Percentiles rank a stretch among this genome's conserved stretches.
Evolutionary conservation across 2,113 vertebrate genomes (phyloP).

Genomic region (Pimephales promelas): DNA sequence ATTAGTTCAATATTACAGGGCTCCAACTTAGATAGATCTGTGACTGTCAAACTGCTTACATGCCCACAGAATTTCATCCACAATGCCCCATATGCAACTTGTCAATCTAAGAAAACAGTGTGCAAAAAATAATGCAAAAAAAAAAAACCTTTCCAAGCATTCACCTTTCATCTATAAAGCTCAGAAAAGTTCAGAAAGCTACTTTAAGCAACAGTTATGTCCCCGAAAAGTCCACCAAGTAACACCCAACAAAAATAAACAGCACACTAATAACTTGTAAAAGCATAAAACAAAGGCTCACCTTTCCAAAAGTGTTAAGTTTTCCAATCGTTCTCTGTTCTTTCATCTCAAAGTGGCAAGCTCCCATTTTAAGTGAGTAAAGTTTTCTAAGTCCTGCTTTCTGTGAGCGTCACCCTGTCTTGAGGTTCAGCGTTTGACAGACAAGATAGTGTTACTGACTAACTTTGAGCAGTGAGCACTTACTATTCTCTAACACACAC

Average conservation of each 20-base stretch:
- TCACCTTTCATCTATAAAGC: background rate
- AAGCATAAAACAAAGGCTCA: slow-evolving; percentile 54
- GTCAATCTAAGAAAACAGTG: background rate
- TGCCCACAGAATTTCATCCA: background rate
- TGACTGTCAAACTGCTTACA: background rate
- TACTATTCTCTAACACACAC: slow-evolving; percentile 56
- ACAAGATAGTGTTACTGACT: slow-evolving; percentile 67
- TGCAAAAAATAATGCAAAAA: background rate
- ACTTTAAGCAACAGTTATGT: background rate
- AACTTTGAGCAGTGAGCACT: slow-evolving; percentile 65
- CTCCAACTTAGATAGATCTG: background rate
- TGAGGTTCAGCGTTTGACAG: slow-evolving; percentile 62
- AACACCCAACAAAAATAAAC: background rate
- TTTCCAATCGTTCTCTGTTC: slow-evolving; percentile 74
- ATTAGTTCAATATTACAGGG: background rate
- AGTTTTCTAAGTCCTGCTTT: slow-evolving; percentile 55
- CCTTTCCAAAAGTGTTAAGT: slow-evolving; percentile 77
- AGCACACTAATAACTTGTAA: background rate
- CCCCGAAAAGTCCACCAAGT: background rate
- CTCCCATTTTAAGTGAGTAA: slow-evolving; percentile 74
- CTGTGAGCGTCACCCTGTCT: slow-evolving; percentile 42
- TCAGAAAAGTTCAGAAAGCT: background rate
- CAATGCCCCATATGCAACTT: background rate
- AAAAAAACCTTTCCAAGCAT: background rate
- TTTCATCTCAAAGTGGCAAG: slow-evolving; percentile 78